phyloP scores from a whole-genome alignment of 2,888 invertebrate genomes.

The Phoenoteleia sp. region DNA sequence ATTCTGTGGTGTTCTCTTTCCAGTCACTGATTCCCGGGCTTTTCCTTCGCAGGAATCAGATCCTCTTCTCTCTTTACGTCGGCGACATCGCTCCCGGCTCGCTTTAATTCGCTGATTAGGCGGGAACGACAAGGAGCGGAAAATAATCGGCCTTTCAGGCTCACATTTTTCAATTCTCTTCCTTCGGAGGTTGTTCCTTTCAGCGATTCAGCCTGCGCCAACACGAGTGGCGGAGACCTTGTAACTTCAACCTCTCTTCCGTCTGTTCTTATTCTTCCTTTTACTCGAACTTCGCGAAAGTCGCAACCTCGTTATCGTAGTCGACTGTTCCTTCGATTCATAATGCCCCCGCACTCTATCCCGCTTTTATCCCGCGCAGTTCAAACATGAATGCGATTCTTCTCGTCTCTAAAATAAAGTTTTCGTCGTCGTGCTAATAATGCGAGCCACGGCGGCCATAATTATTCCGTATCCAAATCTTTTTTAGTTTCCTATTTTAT shows the following conservation, averaged over 20 bases:
- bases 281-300: conserved; percentile 60
- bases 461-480: conserved; percentile 63
- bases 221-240: conserved; percentile 67
- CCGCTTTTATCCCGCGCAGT: conserved; percentile 33
- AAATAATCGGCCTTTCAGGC: conserved; percentile 83
- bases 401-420: conserved; percentile 77
- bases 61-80: conserved; percentile 47
- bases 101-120: conserved; percentile 85
- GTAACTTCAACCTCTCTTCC: conserved; percentile 63
- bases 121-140: conserved; percentile 82
- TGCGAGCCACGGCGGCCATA: conserved; percentile 67
- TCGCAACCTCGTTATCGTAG: conserved; percentile 70
- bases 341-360: conserved; percentile 28
- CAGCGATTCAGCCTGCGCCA: conserved; percentile 70
- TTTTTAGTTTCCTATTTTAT: conserved; percentile 49
- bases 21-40: conserved; percentile 56
- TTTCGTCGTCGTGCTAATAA: conserved; percentile 80
- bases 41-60: conserved; percentile 56
- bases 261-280: conserved; percentile 67
- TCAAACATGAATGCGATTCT: conserved; percentile 65
- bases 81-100: conserved; percentile 77
- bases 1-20: conserved; percentile 44
- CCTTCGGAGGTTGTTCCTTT: conserved; percentile 80
- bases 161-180: conserved; percentile 83
- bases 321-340: conserved; percentile 67